Evolutionary conservation across 2,888 invertebrate species (phyloP).

Genomic region (Tyria jacobaeae): DNA sequence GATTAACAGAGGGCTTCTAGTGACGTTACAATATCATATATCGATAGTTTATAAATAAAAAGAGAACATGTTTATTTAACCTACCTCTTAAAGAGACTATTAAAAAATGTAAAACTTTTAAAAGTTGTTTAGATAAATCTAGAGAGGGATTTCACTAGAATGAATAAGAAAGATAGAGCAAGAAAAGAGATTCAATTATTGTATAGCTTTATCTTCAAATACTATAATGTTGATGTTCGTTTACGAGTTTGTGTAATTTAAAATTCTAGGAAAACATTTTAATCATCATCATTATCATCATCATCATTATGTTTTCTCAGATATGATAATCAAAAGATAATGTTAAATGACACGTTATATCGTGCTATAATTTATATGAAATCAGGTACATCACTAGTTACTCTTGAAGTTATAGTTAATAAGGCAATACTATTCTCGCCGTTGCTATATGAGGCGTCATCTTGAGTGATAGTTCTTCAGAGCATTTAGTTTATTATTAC

Average conservation of each 20-base stretch:
- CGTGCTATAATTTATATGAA: neutral
- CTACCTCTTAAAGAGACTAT: too few species aligned
- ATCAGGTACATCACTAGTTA: neutral
- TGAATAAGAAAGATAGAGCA: too few species aligned
- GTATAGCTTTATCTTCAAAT: too few species aligned
- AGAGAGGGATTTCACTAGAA: too few species aligned
- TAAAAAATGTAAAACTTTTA: too few species aligned
- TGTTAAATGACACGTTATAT: neutral
- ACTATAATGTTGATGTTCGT: too few species aligned
- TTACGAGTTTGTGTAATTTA: too few species aligned
- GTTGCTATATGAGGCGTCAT: constrained; percentile 4
- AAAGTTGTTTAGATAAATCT: too few species aligned
- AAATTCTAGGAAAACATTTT: too few species aligned
- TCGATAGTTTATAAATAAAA: constrained; percentile 1
- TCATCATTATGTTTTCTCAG: neutral
- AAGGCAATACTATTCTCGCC: neutral
- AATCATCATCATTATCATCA: too few species aligned
- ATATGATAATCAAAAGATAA: neutral
- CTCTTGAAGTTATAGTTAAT: neutral
- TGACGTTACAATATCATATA: constrained; percentile 32
- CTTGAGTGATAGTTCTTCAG: constrained; percentile 9
- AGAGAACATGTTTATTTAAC: neutral
- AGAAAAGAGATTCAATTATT: too few species aligned
- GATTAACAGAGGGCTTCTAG: constrained; percentile 65
- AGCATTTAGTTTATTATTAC: neutral